Evolutionary conservation across 1,140 invertebrate genomes (phyloP), one percentile per base, ranked within the genome.

Genomic region (Dufourea novaeangliae): DNA sequence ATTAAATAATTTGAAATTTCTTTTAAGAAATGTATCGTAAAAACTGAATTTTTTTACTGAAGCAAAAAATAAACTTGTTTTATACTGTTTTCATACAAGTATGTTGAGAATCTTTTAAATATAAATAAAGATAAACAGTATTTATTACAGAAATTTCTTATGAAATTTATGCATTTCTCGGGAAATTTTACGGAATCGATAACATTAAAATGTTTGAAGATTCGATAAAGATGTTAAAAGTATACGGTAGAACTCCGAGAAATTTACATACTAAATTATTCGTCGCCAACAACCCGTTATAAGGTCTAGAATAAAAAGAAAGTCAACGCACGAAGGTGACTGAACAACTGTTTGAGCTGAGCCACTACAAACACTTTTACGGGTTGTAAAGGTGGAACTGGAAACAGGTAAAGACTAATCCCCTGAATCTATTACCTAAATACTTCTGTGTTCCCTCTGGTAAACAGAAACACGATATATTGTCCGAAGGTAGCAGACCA

Each of bases 351-450:
- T 70, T 77, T 77, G 56, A 22, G 56, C 70, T 62, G 29, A 37
- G 29, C 44, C 29, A 44, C 44, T 32, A 29, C 50, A 78, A 78
- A 78, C 76, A 73, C 50, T 57, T 64, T 64, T 46, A 56, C 50
- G 56, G 50, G 61, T 61, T 46, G 76, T 73, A 66, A 78, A 71
- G n/a, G n/a, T 34, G 68, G 34, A 44, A 44, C 39, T 22, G 54
- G 39, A 39, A 73, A 64, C 46, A 57, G n/a, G 59, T 34, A 57
- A 69, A 39, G 39, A 50, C 63, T 78, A 66, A 73, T 64, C 76
- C 59, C 61, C 29, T 44, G 61, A 78, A 63, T 73, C 59, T 57
- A 64, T 73, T 73, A 73, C 61, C 69, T 59, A 64, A 78, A 78
- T 41, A 78, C 75, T 59, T 62, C 29, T 64, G 29, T 17, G 1